Conservation (phyloP, 2,113 vertebrate genomes). For the Menura novaehollandiae region DNA sequence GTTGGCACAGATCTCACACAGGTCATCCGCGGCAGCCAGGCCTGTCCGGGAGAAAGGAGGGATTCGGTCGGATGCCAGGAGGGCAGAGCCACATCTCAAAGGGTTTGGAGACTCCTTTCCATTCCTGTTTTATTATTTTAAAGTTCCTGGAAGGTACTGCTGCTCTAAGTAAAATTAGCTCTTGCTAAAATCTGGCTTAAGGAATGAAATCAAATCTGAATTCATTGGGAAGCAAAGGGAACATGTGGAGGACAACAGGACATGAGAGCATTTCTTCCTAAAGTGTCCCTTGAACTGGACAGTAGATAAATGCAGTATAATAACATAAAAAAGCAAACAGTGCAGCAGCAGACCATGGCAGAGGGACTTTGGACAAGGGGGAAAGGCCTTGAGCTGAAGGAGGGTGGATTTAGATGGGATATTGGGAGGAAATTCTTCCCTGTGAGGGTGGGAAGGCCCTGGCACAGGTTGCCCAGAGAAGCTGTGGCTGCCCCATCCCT, state of each 20-base stretch:
- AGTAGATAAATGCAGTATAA: background rate
- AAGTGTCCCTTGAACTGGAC: background rate
- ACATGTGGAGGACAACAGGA: background rate
- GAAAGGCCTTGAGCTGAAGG: background rate
- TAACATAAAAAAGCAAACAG: background rate
- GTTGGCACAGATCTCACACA: constrained; percentile 80
- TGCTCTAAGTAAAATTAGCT: background rate
- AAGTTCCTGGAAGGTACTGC: background rate
- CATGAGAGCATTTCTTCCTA: background rate
- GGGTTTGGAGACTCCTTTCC: background rate
- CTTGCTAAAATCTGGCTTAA: background rate
- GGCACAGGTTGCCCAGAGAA: background rate
- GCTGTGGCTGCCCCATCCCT: background rate
- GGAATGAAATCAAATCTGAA: background rate
- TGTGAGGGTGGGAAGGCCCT: fast-evolving
- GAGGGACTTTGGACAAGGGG: background rate
- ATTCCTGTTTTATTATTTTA: background rate
- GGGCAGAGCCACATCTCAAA: background rate
- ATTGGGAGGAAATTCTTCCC: background rate
- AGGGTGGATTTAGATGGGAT: background rate
- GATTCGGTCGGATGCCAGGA: background rate
- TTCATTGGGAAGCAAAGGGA: background rate
- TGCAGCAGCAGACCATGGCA: background rate
- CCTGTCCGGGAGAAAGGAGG: background rate
- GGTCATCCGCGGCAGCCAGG: constrained; percentile 47